Percentiles rank a stretch among this genome's conserved stretches.
Conservation (phyloP, 2,888 invertebrate species). For the Caenorhabditis angaria region DNA sequence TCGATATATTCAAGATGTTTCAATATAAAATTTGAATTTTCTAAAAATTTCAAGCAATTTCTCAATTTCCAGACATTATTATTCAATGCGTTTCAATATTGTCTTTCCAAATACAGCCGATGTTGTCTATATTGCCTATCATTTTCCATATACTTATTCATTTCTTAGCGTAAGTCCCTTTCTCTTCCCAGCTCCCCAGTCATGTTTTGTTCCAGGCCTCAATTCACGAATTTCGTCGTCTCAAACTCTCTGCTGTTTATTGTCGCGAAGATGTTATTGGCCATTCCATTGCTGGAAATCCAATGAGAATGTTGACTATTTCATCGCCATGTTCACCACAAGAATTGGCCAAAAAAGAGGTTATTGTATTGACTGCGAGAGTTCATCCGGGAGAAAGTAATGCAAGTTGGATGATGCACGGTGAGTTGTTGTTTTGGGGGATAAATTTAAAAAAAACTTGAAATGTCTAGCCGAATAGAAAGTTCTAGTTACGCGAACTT, state of each 20-base stretch:
- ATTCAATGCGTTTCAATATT: constrained; percentile 83
- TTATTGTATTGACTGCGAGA: constrained; percentile 81
- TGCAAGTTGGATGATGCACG: constrained; percentile 88
- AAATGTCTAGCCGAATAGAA: too few species aligned
- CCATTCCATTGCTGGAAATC: constrained; percentile 50
- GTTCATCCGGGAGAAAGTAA: constrained; percentile 90
- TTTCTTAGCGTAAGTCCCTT: constrained; percentile 78
- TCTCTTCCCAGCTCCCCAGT: neutral
- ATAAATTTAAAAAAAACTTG: too few species aligned
- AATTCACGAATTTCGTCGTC: constrained; percentile 11
- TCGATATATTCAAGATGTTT: too few species aligned
- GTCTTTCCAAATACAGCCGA: constrained; percentile 82
- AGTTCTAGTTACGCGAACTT: too few species aligned
- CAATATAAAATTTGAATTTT: too few species aligned
- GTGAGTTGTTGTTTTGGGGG: constrained; percentile 59
- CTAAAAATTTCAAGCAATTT: neutral
- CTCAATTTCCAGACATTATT: constrained; percentile 74
- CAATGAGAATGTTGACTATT: constrained; percentile 80
- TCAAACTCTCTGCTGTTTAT: constrained; percentile 35
- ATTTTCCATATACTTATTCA: constrained; percentile 86
- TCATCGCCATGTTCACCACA: constrained; percentile 74
- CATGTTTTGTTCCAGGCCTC: neutral
- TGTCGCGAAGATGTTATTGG: constrained; percentile 51
- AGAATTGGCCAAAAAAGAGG: constrained; percentile 66
- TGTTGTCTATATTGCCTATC: constrained; percentile 86